Base-by-base conservation (phyloP, 2,888 invertebrate genomes). In the Mesorhabditis belari region DNA sequence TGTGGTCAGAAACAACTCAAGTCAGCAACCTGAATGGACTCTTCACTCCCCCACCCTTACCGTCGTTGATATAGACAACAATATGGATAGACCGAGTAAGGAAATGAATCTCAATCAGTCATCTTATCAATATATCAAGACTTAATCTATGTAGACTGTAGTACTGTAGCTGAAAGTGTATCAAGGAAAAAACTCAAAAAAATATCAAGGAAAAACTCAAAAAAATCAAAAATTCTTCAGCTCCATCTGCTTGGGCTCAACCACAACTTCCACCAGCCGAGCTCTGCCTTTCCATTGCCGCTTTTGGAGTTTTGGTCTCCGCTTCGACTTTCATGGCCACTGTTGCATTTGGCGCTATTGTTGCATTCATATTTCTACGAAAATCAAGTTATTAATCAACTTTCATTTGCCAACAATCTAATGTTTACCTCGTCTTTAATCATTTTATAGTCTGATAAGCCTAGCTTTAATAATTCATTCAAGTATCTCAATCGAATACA, bases 271-370 rank as follows among this genome's bases (percentile, higher is more conserved):
- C 44, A 9, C 44, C 44, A 9, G 17, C 60, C 12, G 28, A 54
- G 21, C 67, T 74, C 44, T 77, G 77, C 55, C 63, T 77, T 4
- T 74, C 76, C 0, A 61, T 77, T 6, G 65, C 66, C 27, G 67
- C 66, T n/a, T 77, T 77, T 51, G 77, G 76, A 4, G 55, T 73
- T 21, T 61, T 78, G 25, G 63, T 78, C 35, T 73, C 76, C 21
- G 66, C 74, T 2, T 65, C 70, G 17, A 78, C 78, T 2, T 78
- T 78, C 63, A 64, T 78, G 5, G 61, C 70, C 54, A 77, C 77
- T 2, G 55, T 75, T 21, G 69, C 72, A 3, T 35, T 67, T 35
- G 69, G 64, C 27, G 56, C 66, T 5, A 52, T 76, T 21, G 56
- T 72, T 49, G 62, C 61, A 25, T 58, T 67, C 51, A 50, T 71